Evolutionary conservation across 2,113 vertebrate genomes (phyloP).

Genomic region (Bagarius yarrelli): DNA sequence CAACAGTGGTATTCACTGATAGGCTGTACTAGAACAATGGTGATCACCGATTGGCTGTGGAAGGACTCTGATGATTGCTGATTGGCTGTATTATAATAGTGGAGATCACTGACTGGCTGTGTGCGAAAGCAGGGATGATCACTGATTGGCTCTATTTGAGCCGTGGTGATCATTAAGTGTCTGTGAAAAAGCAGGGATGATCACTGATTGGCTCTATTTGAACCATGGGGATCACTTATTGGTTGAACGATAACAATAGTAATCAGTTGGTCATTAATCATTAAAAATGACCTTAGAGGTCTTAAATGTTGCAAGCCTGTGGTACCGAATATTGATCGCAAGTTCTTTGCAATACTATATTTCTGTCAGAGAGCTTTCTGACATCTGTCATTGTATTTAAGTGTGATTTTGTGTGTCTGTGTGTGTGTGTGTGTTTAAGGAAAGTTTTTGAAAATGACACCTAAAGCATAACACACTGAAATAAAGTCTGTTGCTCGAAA

Average conservation of each 20-base stretch:
- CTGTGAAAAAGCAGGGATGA: neutral
- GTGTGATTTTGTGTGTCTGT: neutral
- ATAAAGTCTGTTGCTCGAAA: neutral
- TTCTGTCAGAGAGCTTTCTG: neutral
- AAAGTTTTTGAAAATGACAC: neutral
- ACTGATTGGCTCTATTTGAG: neutral
- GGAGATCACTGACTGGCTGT: neutral
- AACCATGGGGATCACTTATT: too few relatives aligned
- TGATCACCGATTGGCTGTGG: neutral
- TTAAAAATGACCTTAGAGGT: neutral
- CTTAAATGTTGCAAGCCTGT: neutral
- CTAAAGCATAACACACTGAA: neutral
- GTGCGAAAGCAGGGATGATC: neutral
- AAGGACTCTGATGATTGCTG: neutral
- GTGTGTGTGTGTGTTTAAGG: slow-evolving; percentile 1
- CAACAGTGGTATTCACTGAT: neutral
- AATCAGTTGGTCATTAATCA: neutral
- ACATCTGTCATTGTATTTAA: neutral
- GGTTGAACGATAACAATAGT: too few relatives aligned
- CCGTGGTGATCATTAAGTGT: neutral
- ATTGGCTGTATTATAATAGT: neutral
- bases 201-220: neutral
- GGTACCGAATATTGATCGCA: neutral
- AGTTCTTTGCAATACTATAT: neutral
- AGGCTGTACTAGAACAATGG: neutral